phyloP scores from a whole-genome alignment of 2,113 vertebrate genomes.

The Psettodes erumei region DNA sequence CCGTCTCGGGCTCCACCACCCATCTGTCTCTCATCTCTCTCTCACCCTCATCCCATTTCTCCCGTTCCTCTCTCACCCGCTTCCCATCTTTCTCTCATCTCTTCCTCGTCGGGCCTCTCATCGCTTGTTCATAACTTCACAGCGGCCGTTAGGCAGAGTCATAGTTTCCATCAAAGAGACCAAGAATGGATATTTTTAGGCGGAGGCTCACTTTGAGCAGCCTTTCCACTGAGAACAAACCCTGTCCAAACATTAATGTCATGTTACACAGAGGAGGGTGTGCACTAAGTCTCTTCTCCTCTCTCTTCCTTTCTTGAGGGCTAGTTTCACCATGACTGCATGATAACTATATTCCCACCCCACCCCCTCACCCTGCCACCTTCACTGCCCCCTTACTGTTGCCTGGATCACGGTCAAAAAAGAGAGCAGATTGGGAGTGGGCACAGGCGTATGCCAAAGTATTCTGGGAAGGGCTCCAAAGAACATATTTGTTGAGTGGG shows the following conservation, averaged over 20 bases:
- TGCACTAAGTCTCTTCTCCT: conserved; percentile 7
- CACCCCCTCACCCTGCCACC: conserved; percentile 52
- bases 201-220: conserved; percentile 28
- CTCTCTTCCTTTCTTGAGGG: conserved; percentile 37
- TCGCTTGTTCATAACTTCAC: conserved; percentile 76
- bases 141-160: conserved; percentile 60
- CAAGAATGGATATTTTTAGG: conserved; percentile 69
- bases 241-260: conserved; percentile 56
- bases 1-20: conserved; percentile 42
- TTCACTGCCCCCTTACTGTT: conserved; percentile 72
- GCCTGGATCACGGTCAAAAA: conserved; percentile 81
- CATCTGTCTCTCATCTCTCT: conserved; percentile 64
- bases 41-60: conserved; percentile 56
- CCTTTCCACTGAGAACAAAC: conserved; percentile 56
- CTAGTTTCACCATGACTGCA: conserved; percentile 34
- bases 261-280: conserved; percentile 46
- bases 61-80: conserved; percentile 46
- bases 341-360: conserved; percentile 57
- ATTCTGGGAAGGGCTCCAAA: conserved; percentile 86
- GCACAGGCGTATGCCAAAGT: conserved; percentile 79
- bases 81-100: conserved; percentile 68
- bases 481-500: conserved; percentile 85
- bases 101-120: conserved; percentile 68
- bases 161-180: conserved; percentile 71
- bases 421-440: conserved; percentile 78